Conservation (phyloP, 1,140 invertebrate species). For the Mercenaria mercenaria region DNA sequence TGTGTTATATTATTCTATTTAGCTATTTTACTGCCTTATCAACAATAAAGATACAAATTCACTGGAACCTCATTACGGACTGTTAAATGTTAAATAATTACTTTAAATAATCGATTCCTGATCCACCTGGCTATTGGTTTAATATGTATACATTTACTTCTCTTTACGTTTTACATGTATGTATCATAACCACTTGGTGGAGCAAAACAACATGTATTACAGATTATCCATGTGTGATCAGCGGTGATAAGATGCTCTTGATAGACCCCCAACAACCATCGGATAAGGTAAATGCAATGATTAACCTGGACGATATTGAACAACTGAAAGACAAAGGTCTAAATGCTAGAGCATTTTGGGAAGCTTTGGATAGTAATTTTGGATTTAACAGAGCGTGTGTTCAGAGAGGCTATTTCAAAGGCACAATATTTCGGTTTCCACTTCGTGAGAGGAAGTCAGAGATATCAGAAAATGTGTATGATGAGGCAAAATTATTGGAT, state of each 20-base stretch:
- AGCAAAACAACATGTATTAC: constrained; percentile 51
- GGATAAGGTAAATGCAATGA: constrained; percentile 41
- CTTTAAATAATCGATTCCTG: too few relatives aligned
- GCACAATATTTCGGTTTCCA: constrained; percentile 82
- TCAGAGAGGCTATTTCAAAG: constrained; percentile 58
- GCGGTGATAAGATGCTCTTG: constrained; percentile 76
- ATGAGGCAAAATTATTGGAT: constrained; percentile 69
- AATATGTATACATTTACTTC: too few relatives aligned
- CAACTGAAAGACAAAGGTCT: neutral
- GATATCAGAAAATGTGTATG: constrained; percentile 68
- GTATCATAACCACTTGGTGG: too few relatives aligned
- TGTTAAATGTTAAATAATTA: too few relatives aligned
- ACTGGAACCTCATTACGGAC: too few relatives aligned
- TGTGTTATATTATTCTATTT: too few relatives aligned
- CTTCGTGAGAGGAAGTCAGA: constrained; percentile 71
- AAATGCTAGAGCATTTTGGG: neutral
- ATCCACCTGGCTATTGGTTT: too few relatives aligned
- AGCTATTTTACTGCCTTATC: too few relatives aligned
- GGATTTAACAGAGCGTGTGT: neutral
- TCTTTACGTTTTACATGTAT: too few relatives aligned
- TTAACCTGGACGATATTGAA: neutral
- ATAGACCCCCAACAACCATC: constrained; percentile 76
- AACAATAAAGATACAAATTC: too few relatives aligned
- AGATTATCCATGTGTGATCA: constrained; percentile 80
- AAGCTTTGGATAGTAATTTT: neutral